A percentile compares a stretch with the other conserved stretches of the same genome.
Evolutionary conservation across 2,113 vertebrate genomes (phyloP).

Genomic region (Dromiciops gliroides): DNA sequence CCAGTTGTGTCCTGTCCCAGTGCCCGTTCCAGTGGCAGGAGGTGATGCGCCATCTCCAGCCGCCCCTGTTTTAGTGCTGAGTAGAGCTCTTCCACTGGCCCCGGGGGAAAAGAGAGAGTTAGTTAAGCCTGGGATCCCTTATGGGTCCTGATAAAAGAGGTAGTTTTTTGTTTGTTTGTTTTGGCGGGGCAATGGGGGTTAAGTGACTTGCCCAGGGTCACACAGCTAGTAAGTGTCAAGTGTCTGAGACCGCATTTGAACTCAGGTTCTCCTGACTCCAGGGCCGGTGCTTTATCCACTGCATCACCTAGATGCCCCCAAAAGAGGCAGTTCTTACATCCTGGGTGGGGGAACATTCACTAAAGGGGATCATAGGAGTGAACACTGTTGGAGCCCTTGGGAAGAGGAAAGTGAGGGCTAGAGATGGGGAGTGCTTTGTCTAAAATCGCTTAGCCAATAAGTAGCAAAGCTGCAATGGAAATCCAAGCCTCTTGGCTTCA

Average conservation of each 20-base stretch:
- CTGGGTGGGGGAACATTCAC: background rate
- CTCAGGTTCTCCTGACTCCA: too few relatives aligned
- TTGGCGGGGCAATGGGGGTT: too few relatives aligned
- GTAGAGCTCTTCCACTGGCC: slow-evolving; percentile 72
- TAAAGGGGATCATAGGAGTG: background rate
- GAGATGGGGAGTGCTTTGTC: background rate
- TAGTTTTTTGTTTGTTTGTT: too few relatives aligned
- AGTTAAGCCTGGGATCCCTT: background rate
- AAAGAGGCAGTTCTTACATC: background rate
- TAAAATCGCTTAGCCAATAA: background rate
- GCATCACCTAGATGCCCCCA: too few relatives aligned
- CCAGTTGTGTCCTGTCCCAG: slow-evolving; percentile 70
- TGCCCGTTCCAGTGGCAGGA: slow-evolving; percentile 85
- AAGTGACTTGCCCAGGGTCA: too few relatives aligned
- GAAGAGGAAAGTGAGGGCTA: background rate
- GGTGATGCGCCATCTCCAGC: slow-evolving; percentile 69
- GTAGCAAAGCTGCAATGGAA: background rate
- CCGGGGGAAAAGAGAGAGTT: background rate
- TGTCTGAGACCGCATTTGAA: too few relatives aligned
- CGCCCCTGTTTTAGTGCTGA: slow-evolving; percentile 58
- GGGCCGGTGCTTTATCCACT: too few relatives aligned
- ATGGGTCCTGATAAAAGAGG: too few relatives aligned
- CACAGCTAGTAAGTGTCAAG: too few relatives aligned
- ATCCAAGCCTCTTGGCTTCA: background rate
- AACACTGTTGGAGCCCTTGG: background rate